Base-by-base conservation (phyloP, 2,113 vertebrate genomes). In the Syrmaticus mikado region DNA sequence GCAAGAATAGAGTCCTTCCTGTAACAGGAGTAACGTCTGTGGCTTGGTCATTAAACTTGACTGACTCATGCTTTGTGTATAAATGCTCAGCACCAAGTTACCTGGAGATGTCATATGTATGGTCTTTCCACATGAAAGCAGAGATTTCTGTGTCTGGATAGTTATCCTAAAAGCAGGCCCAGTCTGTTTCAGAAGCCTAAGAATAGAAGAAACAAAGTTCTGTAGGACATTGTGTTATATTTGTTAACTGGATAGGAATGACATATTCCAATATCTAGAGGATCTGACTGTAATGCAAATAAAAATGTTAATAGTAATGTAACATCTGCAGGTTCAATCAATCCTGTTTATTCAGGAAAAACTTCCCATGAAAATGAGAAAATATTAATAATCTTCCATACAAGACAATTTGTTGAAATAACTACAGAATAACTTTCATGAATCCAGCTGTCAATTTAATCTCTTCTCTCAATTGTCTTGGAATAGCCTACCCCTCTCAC, bases 301-400 rank as follows among this genome's bases (percentile, higher is more conserved):
- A 66, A 20, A 17, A 43, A 32, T 30, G 77, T 64, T 67, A 64
- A 61, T 15, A 89, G 60, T 28, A 81, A 61, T 45, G 36, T 43
- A 88, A 65, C 62, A 89, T 74, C 78, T 94, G 34, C 53, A 90
- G 61, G 18, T 36, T 86, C 86, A 89, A 85, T 62, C 71, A 60
- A 20, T 78, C 57, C 53, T 90, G 45, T 38, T 93, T 90, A 81
- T 64, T 86, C 57, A 90, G 58, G 66, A 58, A 89, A 87, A 95
- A 36, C 34, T 82, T 12, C 36, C 25, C 27, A 40, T 11, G 18
- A 90, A 79, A 85, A 57, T 45, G 6, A 75, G 30, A 57, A 92
- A 80, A 58, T 20, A 86, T 11, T 7, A 78, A 53, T 36, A 30
- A 81, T n/a, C 8, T 74, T 68, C 57, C 43, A 60, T 8, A 81